Evolutionary conservation across 1,140 invertebrate genomes (phyloP), one percentile per base, ranked within the genome.

Genomic region (Cyclargus thomasi): DNA sequence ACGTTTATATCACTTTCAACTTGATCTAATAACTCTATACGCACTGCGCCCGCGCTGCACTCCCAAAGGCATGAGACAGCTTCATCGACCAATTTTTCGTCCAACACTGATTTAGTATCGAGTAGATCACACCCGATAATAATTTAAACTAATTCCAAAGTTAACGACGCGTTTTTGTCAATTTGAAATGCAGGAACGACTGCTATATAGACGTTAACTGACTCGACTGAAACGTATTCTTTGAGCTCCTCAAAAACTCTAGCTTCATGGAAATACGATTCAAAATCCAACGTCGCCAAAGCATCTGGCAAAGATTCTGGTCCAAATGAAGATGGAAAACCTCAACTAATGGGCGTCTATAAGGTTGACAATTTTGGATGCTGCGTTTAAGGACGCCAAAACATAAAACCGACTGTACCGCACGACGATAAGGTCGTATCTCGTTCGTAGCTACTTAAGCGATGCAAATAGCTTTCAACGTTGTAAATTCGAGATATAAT

Each of bases 121-220:
- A 57, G 64, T 63, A 71, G 65, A 66, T 79, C 77, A 70, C 74
- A 70, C 73, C 73, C 75, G 69, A 74, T 73, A 77, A 82, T 84
- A 84, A 84, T 84, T 85, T 82, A 80, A 81, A 84, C 86, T 84
- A 83, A 87, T 86, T 79, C 72, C 73, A 80, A 79, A 75, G 53
- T 76, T 80, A 83, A 86, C 80, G 84, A 83, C 72, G 77, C 83
- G 85, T 89, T 89, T 86, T 86, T 89, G 83, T 89, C 86, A 86
- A 83, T 85, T 85, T 79, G 82, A 74, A 75, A 76, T 78, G 79
- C 77, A 80, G 80, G 80, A 83, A 80, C 77, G 76, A 76, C 81
- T 80, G 75, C 65, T 74, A 67, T 64, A 64, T 76, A 72, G 81
- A 81, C 82, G 71, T 86, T 86, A 86, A 85, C 82, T 79, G 75